Conservation (phyloP, 92 coral and sea anemone species). For the Phenganax subtilis region DNA sequence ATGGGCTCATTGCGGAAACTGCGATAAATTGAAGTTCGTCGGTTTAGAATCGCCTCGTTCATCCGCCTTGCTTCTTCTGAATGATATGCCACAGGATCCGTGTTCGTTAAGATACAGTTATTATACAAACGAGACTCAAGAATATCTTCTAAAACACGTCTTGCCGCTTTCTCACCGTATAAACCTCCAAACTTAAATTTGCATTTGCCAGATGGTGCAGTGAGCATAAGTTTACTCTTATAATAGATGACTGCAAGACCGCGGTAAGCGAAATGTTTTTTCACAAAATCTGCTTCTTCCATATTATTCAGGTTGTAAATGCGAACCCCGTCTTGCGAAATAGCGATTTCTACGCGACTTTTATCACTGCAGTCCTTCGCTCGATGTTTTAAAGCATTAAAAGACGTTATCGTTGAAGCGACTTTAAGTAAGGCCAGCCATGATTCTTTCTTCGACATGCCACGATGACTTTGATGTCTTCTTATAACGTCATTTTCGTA, state of each 20-base stretch:
- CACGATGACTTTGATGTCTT: slow-evolving; percentile 74
- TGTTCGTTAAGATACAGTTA: not conserved
- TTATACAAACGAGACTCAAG: slow-evolving; percentile 35
- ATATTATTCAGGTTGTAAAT: slow-evolving; percentile 55
- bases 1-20: slow-evolving; percentile 31
- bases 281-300: slow-evolving; percentile 60
- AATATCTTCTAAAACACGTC: slow-evolving; percentile 63
- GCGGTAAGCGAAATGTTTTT: slow-evolving; percentile 65
- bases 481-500: slow-evolving; percentile 72
- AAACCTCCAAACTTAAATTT: slow-evolving; percentile 27
- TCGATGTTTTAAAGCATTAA: slow-evolving; percentile 63
- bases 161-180: slow-evolving; percentile 65
- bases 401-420: slow-evolving; percentile 53
- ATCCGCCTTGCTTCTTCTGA: slow-evolving; percentile 21
- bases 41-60: not conserved
- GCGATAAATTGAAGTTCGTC: slow-evolving; percentile 30
- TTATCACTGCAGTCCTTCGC: slow-evolving; percentile 59
- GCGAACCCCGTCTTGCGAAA: slow-evolving; percentile 61
- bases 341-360: slow-evolving; percentile 51
- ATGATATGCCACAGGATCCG: slow-evolving; percentile 26
- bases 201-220: slow-evolving; percentile 37
- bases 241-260: slow-evolving; percentile 58
- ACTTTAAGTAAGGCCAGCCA: slow-evolving; percentile 63
- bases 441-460: slow-evolving; percentile 67
- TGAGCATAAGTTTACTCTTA: slow-evolving; percentile 58